Evolutionary conservation across 2,113 vertebrate species (phyloP).

Genomic region (pig (Sus scrofa)): T2T-Sscrofa CM000820.6:106149001-106149500

Average conservation of each 20-base stretch:
- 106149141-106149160: not conserved
- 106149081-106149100: not conserved
- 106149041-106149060: not conserved
- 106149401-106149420: not conserved
- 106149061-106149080: not conserved
- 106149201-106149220: not conserved
- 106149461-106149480: not conserved
- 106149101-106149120: slow-evolving; percentile 19
- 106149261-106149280: not conserved
- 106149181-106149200: not conserved
- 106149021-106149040: not conserved
- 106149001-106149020: not conserved
- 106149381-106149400: not conserved
- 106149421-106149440: not conserved
- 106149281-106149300: not conserved
- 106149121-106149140: not conserved
- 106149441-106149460: not conserved
- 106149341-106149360: not conserved
- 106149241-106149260: not conserved
- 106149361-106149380: not conserved
- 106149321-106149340: not conserved
- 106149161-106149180: not conserved
- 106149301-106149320: not conserved
- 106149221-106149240: not conserved
- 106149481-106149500: not conserved